Evolutionary conservation across 2,888 invertebrate species (phyloP).

Genomic region (Agrotis puta): DNA sequence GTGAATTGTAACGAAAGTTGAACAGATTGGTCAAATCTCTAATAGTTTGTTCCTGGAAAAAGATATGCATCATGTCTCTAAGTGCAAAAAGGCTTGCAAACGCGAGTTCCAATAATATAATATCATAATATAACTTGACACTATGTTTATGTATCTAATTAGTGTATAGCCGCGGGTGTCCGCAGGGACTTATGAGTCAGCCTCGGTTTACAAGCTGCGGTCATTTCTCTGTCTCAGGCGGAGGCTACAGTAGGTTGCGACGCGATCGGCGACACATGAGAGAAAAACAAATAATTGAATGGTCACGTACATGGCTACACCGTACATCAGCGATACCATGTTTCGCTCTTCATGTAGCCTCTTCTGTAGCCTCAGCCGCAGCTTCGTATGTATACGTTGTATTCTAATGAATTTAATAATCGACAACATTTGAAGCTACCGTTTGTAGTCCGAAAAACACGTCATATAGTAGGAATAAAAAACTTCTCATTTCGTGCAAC

Average conservation of each 20-base stretch:
- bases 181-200: neutral
- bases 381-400: no score
- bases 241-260: no score
- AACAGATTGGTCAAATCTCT: no score
- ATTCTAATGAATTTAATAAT: neutral
- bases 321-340: no score
- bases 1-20: no score
- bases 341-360: no score
- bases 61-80: neutral
- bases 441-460: neutral
- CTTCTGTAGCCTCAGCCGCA: no score
- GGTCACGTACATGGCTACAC: no score
- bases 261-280: no score
- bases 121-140: neutral
- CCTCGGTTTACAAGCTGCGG: neutral
- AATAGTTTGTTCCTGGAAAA: no score
- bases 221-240: neutral
- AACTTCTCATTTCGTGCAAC: constrained; percentile 13
- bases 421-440: no score
- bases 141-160: neutral
- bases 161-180: neutral
- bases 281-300: no score
- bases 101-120: neutral
- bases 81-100: neutral
- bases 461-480: neutral